phyloP scores from a whole-genome alignment of 2,888 invertebrate genomes.

The Oscheius sp. region DNA sequence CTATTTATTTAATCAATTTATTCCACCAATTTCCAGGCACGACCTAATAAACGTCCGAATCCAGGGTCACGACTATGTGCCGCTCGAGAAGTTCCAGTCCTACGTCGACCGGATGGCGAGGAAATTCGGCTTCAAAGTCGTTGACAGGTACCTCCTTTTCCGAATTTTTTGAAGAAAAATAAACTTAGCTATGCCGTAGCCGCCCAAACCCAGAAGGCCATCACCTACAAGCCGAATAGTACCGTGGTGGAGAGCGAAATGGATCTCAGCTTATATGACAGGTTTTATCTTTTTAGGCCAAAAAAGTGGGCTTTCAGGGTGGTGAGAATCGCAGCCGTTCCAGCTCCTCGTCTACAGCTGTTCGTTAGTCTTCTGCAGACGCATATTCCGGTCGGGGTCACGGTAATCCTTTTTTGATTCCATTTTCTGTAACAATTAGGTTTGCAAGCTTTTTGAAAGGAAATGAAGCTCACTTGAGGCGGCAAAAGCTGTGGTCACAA shows the following conservation, averaged over 20 bases:
- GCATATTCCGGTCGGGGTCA: constrained; percentile 68
- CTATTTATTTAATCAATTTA: neutral
- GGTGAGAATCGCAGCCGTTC: constrained; percentile 50
- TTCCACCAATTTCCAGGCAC: constrained; percentile 42
- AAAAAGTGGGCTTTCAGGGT: constrained; percentile 10
- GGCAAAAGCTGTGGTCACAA: no score
- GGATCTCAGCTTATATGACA: constrained; percentile 59
- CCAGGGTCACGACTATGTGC: constrained; percentile 66
- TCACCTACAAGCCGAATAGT: constrained; percentile 65
- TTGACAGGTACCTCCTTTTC: constrained; percentile 61
- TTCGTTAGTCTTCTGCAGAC: constrained; percentile 62
- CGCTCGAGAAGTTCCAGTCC: constrained; percentile 67
- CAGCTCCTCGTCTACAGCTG: constrained; percentile 64
- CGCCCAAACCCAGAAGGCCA: constrained; percentile 60
- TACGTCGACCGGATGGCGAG: constrained; percentile 64
- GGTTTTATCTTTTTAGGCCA: constrained; percentile 38
- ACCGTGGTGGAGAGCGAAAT: constrained; percentile 63
- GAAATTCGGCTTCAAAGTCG: constrained; percentile 63
- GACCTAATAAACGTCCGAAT: constrained; percentile 64
- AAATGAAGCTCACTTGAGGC: neutral
- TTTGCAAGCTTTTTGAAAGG: neutral
- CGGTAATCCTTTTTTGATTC: constrained; percentile 38
- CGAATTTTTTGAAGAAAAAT: neutral
- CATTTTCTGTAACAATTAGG: no score
- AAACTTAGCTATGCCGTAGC: constrained; percentile 66